Base-by-base conservation (phyloP, 2,113 vertebrate genomes). In the Xiphophorus couchianus region DNA sequence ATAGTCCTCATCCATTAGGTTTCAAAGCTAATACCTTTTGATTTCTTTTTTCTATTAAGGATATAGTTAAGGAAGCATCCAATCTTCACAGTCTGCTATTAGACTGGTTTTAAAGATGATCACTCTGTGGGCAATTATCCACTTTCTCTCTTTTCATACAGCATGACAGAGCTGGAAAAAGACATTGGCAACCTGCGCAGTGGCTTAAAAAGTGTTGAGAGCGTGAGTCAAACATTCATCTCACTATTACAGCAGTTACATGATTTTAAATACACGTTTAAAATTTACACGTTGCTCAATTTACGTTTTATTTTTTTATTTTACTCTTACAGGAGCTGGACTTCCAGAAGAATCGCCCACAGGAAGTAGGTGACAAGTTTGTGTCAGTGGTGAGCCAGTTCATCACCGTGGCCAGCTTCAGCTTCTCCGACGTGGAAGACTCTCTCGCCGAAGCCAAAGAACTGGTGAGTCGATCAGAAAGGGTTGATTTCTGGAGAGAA, bases 331-430 rank as follows among this genome's bases (percentile, higher is more conserved):
- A 99, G 98, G 98, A 99, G 88, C 89, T 99, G 85, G 98, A 97
- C 14, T 98, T 94, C 89, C 98, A 99, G 94, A 97, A 96, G 93
- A 94, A 94, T 71, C 95, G 95, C 73, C 92, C 95, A 27, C 94
- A 95, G 29, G 94, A 95, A 77, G 78, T 92, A 0, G 98, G 97
- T 0, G 98, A 99, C 89, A 99, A 99, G 91, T 99, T 98, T 89
- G 96, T 98, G 82, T 96, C 96, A 0, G 97, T 98, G 0, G 97
- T 99, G 92, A 99, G 98, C 93, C 98, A 99, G 94, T 99, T 99
- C 91, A 96, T 99, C 94, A 98, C 98, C 0, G 84, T 99, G 78
- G 98, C 97, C 88, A 98, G 98, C 92, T 99, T 99, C 93, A 97
- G 98, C 93, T 99, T 99, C 93, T 99, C 97, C 0, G 98, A 99